Conservation (phyloP, 2,113 vertebrate genomes). For the Carassius carassius region DNA sequence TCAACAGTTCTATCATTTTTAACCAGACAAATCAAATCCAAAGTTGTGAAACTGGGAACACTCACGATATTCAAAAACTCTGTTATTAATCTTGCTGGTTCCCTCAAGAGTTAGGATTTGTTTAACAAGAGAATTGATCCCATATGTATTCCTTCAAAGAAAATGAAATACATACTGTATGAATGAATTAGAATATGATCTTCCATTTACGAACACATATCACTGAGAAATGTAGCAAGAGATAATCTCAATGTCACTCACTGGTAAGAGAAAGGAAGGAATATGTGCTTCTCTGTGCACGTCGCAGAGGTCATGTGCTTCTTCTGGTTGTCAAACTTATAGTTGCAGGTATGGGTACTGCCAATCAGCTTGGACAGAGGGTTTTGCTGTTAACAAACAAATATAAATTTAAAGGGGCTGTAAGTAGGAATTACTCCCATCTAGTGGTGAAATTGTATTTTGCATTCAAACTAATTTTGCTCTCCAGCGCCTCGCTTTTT, state of each 20-base stretch:
- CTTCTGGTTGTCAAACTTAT: slow-evolving; percentile 82
- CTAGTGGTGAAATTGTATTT: no score
- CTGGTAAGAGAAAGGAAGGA: slow-evolving; percentile 81
- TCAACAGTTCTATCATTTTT: not conserved
- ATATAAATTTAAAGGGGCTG: not conserved
- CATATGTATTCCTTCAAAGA: slow-evolving; percentile 74
- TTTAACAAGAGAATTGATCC: slow-evolving; percentile 78
- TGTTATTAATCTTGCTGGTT: slow-evolving; percentile 76
- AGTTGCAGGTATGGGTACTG: slow-evolving; percentile 87
- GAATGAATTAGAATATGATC: not conserved
- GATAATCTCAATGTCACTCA: slow-evolving; percentile 67
- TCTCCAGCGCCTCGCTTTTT: no score
- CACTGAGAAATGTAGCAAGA: not conserved
- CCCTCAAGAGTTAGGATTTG: slow-evolving; percentile 84
- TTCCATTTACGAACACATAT: not conserved
- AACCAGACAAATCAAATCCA: not conserved
- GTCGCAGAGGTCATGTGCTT: slow-evolving; percentile 79
- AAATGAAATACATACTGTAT: not conserved
- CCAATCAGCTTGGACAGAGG: slow-evolving; percentile 77
- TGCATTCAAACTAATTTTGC: no score
- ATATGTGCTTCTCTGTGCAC: slow-evolving; percentile 85
- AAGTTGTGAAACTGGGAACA: not conserved
- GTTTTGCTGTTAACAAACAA: slow-evolving; percentile 65
- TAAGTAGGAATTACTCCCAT: no score
- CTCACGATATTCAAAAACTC: slow-evolving; percentile 80